These are phyloP conservation scores for Dendronephthya gigantea DNA, from an alignment of 64 coral and sea anemone species.

Conservation along the genomic window DNA sequence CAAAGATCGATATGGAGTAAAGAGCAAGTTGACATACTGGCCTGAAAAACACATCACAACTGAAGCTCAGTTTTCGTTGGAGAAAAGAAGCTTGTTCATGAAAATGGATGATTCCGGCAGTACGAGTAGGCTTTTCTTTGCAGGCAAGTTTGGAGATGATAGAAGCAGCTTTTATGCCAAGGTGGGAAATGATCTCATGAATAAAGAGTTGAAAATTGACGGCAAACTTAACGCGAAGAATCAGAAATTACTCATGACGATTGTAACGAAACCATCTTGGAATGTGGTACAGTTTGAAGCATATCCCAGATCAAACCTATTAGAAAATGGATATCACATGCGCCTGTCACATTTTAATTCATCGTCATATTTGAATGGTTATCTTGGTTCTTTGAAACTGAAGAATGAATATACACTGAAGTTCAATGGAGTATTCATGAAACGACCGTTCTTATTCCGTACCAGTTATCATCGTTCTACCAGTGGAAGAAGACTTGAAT, in stretches of 20 bases:
- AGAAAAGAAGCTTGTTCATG: constrained; percentile 39
- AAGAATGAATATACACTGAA: constrained; percentile 57
- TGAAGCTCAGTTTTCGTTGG: constrained; percentile 51
- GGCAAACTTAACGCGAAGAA: constrained; percentile 42
- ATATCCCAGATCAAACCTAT: not conserved
- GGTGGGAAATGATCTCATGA: constrained; percentile 28
- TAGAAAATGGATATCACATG: not conserved
- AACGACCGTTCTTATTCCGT: constrained; percentile 23
- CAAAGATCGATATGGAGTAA: constrained; percentile 54
- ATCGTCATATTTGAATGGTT: not conserved
- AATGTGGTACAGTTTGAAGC: not conserved
- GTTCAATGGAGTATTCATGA: constrained; percentile 38
- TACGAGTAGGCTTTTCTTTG: constrained; percentile 55
- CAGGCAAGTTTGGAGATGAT: constrained; percentile 48
- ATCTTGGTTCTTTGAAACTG: constrained; percentile 38
- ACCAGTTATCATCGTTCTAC: too few relatives aligned
- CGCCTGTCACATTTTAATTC: not conserved
- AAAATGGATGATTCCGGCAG: constrained; percentile 71
- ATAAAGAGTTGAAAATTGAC: constrained; percentile 21
- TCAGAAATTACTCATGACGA: constrained; percentile 41
- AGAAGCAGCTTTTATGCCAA: constrained; percentile 49
- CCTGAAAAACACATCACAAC: constrained; percentile 63
- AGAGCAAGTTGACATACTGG: constrained; percentile 89
- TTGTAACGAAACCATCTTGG: constrained; percentile 47
- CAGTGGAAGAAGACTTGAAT: not conserved